Percentiles rank a stretch among this genome's conserved stretches.
Conservation (phyloP, 1,140 invertebrate genomes). For the Drosophila willistoni region DNA sequence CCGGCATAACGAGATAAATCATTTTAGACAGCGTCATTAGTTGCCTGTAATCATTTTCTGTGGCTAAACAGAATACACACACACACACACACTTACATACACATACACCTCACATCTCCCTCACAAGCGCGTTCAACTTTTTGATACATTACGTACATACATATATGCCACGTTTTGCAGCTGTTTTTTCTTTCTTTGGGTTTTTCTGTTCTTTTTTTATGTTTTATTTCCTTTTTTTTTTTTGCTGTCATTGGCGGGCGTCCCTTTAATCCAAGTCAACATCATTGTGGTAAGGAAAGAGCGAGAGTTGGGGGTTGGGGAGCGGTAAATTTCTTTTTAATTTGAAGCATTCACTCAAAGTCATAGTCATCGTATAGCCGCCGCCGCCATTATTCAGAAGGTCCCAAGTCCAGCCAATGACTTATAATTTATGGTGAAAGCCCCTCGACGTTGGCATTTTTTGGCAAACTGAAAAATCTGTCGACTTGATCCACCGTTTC, state of each 20-base stretch:
- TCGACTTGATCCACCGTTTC: neutral
- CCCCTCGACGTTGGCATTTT: slow-evolving; percentile 57
- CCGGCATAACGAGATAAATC: slow-evolving; percentile 79
- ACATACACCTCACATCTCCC: slow-evolving; percentile 15
- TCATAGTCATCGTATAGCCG: slow-evolving; percentile 70
- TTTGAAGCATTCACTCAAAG: slow-evolving; percentile 82
- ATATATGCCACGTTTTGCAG: slow-evolving; percentile 53
- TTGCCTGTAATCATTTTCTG: slow-evolving; percentile 77
- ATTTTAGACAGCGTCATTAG: slow-evolving; percentile 82
- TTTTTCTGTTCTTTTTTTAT: no score
- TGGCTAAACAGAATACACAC: slow-evolving; percentile 25
- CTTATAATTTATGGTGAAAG: slow-evolving; percentile 80
- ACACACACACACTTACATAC: neutral
- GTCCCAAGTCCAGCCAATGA: slow-evolving; percentile 61
- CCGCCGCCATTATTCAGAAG: slow-evolving; percentile 19
- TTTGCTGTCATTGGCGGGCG: slow-evolving; percentile 43
- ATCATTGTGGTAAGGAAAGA: slow-evolving; percentile 53
- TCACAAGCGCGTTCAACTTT: slow-evolving; percentile 43
- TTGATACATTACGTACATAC: slow-evolving; percentile 75
- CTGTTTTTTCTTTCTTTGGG: slow-evolving; percentile 23
- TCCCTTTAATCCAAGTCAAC: slow-evolving; percentile 60
- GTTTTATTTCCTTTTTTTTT: slow-evolving; percentile 26
- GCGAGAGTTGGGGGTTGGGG: neutral
- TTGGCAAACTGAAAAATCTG: slow-evolving; percentile 24
- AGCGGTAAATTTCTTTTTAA: slow-evolving; percentile 81